Base-by-base conservation (phyloP, 2,888 invertebrate genomes). In the Drosophila glabriapex region DNA sequence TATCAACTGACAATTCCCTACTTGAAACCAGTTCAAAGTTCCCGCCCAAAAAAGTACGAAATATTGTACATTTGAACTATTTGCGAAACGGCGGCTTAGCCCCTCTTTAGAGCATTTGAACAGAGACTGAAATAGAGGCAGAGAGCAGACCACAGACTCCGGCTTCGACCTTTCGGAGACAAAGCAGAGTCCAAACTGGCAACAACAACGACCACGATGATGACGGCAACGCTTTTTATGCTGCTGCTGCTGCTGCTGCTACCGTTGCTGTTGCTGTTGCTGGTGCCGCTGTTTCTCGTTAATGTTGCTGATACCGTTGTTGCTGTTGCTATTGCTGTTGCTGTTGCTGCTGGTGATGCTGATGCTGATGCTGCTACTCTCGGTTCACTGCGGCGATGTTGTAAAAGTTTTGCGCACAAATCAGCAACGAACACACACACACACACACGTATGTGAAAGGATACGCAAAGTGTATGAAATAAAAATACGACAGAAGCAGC, bases 351-450 rank as follows among this genome's bases (percentile, higher is more conserved):
- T 69, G 63, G 33, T 74, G 62, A 55, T 76, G 72, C 33, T 68
- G 62, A 55, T 76, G 72, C 33, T 68, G 85, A 65, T 83, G 70
- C 70, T 73, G 82, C 75, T 85, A 68, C 85, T 82, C 83, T 81
- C 76, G 80, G 73, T 81, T 80, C 85, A 82, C 70, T 78, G 73
- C 80, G 70, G 91, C 77, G 89, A 85, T 86, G 90, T 86, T 87
- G 85, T 89, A 89, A 89, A 91, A 90, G 79, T 91, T 90, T 90
- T 85, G 90, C 83, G 90, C 89, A 91, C 91, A 91, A 91, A 90
- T 91, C 89, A 90, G 80, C 85, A 86, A 76, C 76, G 71, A 69
- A 59, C 72, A 69, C 62, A 78, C 39, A 63, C 12, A 63, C 61
- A 63, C 37, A 64, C 54, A 66, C 22, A 61, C 12, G 49, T 33